Conservation (phyloP, 2,888 invertebrate species). For the Toxonevra muliebris region DNA sequence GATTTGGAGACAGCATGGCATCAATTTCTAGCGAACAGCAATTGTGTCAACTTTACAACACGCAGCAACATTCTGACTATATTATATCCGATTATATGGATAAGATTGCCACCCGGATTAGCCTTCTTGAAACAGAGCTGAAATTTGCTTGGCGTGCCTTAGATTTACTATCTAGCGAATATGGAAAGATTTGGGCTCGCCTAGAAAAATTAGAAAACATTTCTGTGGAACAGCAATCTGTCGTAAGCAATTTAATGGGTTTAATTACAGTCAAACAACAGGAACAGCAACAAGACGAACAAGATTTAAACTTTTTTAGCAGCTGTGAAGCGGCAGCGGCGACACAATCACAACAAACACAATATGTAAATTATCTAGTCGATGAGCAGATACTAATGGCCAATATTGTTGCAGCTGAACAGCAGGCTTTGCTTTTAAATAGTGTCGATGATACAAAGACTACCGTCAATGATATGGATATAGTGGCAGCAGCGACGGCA, state of each 20-base stretch:
- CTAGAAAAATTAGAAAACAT: slow-evolving; percentile 88
- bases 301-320: slow-evolving; percentile 4
- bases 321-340: not conserved
- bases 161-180: slow-evolving; percentile 89
- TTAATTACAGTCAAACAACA: slow-evolving; percentile 49
- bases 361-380: slow-evolving; percentile 20
- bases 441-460: slow-evolving; percentile 23
- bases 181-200: slow-evolving; percentile 93
- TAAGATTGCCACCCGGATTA: slow-evolving; percentile 84
- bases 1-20: slow-evolving; percentile 44
- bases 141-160: slow-evolving; percentile 93
- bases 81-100: slow-evolving; percentile 93
- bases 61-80: slow-evolving; percentile 73
- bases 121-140: slow-evolving; percentile 87
- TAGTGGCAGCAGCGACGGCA: slow-evolving; percentile 8
- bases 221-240: slow-evolving; percentile 88
- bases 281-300: slow-evolving; percentile 27
- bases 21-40: slow-evolving; percentile 59
- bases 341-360: slow-evolving; percentile 17
- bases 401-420: slow-evolving; percentile 45
- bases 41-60: slow-evolving; percentile 57
- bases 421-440: slow-evolving; percentile 24
- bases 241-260: slow-evolving; percentile 82
- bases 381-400: slow-evolving; percentile 35
- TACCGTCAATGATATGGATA: slow-evolving; percentile 23